Evolutionary conservation across 1,140 invertebrate genomes (phyloP), one percentile per base, ranked within the genome.

Genomic region (Dolichoris vasculosae): DNA sequence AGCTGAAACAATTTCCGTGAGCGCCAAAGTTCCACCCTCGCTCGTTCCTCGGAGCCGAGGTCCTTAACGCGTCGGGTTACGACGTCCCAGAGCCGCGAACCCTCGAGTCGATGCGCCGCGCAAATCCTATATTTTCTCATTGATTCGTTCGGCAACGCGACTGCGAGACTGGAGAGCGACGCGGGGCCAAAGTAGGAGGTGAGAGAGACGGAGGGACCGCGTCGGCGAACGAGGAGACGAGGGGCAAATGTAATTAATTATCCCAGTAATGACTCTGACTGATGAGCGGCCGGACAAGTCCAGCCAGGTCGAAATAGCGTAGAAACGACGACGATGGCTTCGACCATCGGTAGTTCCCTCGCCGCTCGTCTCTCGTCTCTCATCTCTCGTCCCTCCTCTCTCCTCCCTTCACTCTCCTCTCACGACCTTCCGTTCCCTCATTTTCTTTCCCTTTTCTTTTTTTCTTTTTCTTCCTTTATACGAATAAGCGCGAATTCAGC

Each of bases 231-330:
- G 91, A 89, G 89, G 91, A 90, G 91, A 88, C 90, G 90, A 90
- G 91, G 91, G 90, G 90, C 90, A 92, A 93, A 93, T 93, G 93
- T 93, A 93, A 93, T 93, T 93, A 93, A 93, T 93, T 93, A 93
- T 93, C 92, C 92, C 92, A 89, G 93, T 93, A 93, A 93, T 93
- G 93, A 93, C 92, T 93, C 93, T 93, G 93, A 93, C 93, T 93
- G 93, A 93, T 93, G 93, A 93, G 92, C 92, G 92, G 90, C 91
- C 90, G 92, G 92, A 93, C 93, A 93, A 93, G 92, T 93, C 92
- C 92, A 91, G 92, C 90, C 90, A 90, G 90, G 91, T 92, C 90
- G 91, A 90, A 93, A 93, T 92, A 92, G 91, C 91, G 87, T 87
- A 89, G 89, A 90, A 89, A 89, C 90, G 90, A 90, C 88, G 90